Percentiles rank a stretch among this genome's conserved stretches.
These are phyloP conservation scores for Acleris emargana DNA, from an alignment of 2,888 invertebrate species.

Conservation along the genomic window DNA sequence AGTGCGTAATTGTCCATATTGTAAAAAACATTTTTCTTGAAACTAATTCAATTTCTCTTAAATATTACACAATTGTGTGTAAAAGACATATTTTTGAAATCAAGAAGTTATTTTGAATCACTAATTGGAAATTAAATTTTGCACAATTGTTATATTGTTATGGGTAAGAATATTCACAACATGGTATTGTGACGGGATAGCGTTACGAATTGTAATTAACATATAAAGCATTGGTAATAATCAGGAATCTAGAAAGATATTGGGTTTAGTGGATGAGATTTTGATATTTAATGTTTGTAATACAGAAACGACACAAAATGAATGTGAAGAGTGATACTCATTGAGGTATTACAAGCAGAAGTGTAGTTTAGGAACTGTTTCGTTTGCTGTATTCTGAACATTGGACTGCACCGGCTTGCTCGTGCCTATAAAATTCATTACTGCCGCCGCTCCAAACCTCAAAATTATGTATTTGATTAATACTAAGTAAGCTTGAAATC, in stretches of 20 bases:
- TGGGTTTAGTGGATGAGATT: constrained; percentile 65
- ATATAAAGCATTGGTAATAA: constrained; percentile 59
- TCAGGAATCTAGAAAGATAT: constrained; percentile 63
- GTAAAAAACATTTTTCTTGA: constrained; percentile 8
- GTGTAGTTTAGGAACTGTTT: constrained; percentile 33
- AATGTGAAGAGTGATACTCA: constrained; percentile 2
- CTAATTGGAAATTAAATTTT: constrained; percentile 23
- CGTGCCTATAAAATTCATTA: constrained; percentile 81
- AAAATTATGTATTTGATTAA: constrained; percentile 75
- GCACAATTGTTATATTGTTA: constrained; percentile 31
- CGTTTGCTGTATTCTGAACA: constrained; percentile 73
- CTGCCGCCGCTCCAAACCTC: constrained; percentile 84
- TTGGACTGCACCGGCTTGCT: constrained; percentile 80
- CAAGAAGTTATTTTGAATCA: constrained; percentile 22
- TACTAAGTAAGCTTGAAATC: constrained; percentile 67
- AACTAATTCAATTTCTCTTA: constrained; percentile 9
- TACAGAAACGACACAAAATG: constrained; percentile 60
- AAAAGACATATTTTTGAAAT: constrained; percentile 25
- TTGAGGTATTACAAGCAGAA: constrained; percentile 24
- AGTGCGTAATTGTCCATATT: constrained; percentile 11
- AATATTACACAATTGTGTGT: constrained; percentile 15
- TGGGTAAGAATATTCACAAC: constrained; percentile 24
- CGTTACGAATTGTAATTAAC: constrained; percentile 45
- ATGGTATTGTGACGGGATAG: constrained; percentile 36
- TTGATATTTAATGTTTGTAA: constrained; percentile 65